These are phyloP conservation scores for Speoplatyrhinus poulsoni DNA, from an alignment of 2,113 vertebrate species.

Conservation along the genomic window DNA sequence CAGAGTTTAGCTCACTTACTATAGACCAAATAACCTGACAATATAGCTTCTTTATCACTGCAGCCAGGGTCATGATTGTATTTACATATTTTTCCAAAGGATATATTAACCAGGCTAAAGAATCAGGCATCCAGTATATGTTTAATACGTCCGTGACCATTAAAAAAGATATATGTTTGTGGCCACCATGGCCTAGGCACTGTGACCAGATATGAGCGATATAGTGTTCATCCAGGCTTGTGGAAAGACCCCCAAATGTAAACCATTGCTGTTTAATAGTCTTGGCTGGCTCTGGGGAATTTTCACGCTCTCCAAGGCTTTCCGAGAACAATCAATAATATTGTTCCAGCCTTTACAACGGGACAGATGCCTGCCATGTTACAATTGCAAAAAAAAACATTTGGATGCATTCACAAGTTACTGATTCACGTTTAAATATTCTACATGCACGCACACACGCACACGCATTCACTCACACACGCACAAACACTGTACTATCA, in stretches of 20 bases:
- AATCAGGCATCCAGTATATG: conserved; percentile 2
- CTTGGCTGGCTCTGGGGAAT: not conserved
- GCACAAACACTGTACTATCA: not conserved
- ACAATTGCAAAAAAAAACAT: not conserved
- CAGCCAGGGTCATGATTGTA: too few relatives aligned
- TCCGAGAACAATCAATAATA: not conserved
- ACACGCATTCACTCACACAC: not conserved
- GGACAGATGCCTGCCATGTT: not conserved
- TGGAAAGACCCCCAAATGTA: not conserved
- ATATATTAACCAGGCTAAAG: conserved; percentile 1
- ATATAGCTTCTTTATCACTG: too few relatives aligned
- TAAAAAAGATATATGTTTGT: conserved; percentile 5
- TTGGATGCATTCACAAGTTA: not conserved
- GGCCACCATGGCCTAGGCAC: conserved; percentile 1
- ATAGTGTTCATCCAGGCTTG: conserved; percentile 10
- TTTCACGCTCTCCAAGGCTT: not conserved
- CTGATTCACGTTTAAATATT: too few relatives aligned
- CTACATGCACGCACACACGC: not conserved
- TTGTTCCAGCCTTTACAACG: not conserved
- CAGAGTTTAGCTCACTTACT: too few relatives aligned
- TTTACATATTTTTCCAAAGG: not conserved
- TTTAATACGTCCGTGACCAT: conserved; percentile 13
- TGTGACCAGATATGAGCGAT: conserved; percentile 22
- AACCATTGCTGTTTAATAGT: not conserved
- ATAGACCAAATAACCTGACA: too few relatives aligned